Conservation (phyloP, 2,888 invertebrate genomes). For the Lomographa bimaculata region DNA sequence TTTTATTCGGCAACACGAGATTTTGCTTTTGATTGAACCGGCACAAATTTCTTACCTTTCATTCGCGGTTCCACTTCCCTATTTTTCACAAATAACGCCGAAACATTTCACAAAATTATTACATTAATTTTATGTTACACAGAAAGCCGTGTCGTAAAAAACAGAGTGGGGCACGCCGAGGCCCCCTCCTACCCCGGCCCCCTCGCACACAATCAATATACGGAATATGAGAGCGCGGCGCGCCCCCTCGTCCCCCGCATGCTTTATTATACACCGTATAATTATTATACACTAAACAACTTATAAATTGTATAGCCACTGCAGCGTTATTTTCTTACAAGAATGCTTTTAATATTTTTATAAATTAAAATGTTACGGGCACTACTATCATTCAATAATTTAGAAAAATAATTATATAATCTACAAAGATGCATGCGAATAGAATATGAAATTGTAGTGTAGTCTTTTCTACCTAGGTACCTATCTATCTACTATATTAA, state of each 20-base stretch:
- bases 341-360: conserved; percentile 16
- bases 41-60: conserved; percentile 72
- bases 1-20: conserved; percentile 62
- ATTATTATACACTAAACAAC: conserved; percentile 83
- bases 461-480: no score
- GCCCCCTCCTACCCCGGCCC: conserved; percentile 82
- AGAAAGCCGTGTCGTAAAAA: conserved; percentile 85
- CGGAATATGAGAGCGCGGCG: conserved; percentile 84
- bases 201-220: conserved; percentile 84
- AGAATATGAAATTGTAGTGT: conserved; percentile 16
- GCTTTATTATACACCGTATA: conserved; percentile 80
- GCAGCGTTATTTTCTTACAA: conserved; percentile 50
- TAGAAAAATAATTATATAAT: conserved; percentile 23
- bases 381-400: conserved; percentile 1
- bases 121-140: conserved; percentile 83
- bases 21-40: conserved; percentile 63
- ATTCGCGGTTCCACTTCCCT: conserved; percentile 72
- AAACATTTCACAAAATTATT: conserved; percentile 83
- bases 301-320: conserved; percentile 70
- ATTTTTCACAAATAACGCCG: conserved; percentile 81
- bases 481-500: no score
- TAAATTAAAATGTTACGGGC: no score
- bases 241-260: conserved; percentile 82
- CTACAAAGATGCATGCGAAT: conserved; percentile 27
- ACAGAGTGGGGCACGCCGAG: conserved; percentile 84